A percentile compares a stretch with the other conserved stretches of the same genome.
Evolutionary conservation across 2,888 invertebrate species (phyloP).

Genomic region (Autographa pulchrina): DNA sequence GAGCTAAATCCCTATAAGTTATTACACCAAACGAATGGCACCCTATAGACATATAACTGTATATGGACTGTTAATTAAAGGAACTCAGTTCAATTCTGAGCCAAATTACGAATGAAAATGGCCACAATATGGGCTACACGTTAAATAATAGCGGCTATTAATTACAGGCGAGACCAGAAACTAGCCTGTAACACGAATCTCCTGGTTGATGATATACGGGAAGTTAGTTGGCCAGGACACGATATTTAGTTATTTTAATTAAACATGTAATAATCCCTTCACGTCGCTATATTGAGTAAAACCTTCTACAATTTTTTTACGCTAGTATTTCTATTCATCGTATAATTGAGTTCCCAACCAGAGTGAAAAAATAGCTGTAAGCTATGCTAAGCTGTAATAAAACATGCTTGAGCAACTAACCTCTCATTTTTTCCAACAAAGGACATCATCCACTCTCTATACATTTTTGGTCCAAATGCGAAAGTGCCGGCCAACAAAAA

Average conservation of each 20-base stretch:
- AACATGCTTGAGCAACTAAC: no score
- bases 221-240: neutral
- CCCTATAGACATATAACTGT: slow-evolving; percentile 26
- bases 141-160: slow-evolving; percentile 63
- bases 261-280: no score
- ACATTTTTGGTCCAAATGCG: no score
- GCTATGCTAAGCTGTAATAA: no score
- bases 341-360: no score
- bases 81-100: slow-evolving; percentile 58
- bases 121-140: slow-evolving; percentile 56
- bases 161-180: slow-evolving; percentile 55
- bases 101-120: slow-evolving; percentile 59
- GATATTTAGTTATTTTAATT: neutral
- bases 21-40: slow-evolving; percentile 40
- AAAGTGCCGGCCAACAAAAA: no score
- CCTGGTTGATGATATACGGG: slow-evolving; percentile 27
- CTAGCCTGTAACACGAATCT: slow-evolving; percentile 60
- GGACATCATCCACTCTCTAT: no score
- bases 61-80: slow-evolving; percentile 53
- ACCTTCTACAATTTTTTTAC: no score
- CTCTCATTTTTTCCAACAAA: no score
- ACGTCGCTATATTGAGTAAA: no score
- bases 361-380: no score
- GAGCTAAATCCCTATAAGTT: slow-evolving; percentile 24
- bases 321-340: no score